Percentiles rank a stretch among this genome's conserved stretches.
Conservation (phyloP, 2,113 vertebrate genomes). For the Rattus rattus region DNA sequence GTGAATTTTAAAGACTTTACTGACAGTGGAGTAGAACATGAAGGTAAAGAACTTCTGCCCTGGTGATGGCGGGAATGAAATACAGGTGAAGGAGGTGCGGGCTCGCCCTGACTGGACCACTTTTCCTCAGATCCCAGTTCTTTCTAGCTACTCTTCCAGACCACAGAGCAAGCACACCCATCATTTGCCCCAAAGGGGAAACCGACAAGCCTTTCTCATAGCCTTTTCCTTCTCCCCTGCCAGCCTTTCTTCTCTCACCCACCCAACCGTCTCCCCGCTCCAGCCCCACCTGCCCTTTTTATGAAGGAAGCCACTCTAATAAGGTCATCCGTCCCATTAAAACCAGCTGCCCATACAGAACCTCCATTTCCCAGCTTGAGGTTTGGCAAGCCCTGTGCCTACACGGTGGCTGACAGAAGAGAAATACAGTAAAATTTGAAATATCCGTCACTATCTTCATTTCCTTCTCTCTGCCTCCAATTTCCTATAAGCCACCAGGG, state of each 20-base stretch:
- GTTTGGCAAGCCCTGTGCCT: neutral
- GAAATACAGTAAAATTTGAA: constrained; percentile 37
- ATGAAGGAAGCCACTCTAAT: neutral
- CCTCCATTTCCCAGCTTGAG: neutral
- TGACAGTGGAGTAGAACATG: neutral
- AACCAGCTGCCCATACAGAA: constrained; percentile 30
- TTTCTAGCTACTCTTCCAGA: neutral
- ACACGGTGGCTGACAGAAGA: neutral
- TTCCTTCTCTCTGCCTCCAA: constrained; percentile 55
- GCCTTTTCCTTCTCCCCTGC: neutral
- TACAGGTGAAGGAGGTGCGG: fast-evolving
- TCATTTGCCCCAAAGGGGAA: neutral
- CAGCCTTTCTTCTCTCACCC: neutral
- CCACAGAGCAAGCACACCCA: neutral
- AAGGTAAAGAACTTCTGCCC: neutral
- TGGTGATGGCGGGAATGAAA: neutral
- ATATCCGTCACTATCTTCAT: constrained; percentile 43
- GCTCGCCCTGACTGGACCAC: no score
- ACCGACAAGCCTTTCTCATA: neutral
- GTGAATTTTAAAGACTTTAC: neutral
- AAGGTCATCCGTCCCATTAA: neutral
- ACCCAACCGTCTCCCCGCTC: neutral
- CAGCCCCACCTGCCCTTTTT: neutral
- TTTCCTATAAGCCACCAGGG: constrained; percentile 40
- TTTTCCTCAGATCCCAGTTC: neutral